Conservation (phyloP, 2,797 vertebrate species). For the Hippopotamyrus pictus region DNA sequence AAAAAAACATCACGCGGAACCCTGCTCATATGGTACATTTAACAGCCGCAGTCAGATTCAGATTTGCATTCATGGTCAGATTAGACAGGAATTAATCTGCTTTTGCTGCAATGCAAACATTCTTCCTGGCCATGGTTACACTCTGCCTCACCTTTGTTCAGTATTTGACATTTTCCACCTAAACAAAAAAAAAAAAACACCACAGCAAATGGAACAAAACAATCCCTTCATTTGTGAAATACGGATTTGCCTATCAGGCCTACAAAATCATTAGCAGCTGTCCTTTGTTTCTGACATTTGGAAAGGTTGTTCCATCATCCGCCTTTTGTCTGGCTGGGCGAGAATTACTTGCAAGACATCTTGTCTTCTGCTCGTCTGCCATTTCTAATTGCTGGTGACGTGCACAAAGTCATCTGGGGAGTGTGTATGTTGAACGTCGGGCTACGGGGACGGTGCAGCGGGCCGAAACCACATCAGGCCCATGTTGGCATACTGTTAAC, state of each 20-base stretch:
- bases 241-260: background rate
- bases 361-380: background rate
- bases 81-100: background rate
- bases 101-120: background rate
- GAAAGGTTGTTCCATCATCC: background rate
- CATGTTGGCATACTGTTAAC: background rate
- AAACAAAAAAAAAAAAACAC: background rate
- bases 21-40: background rate
- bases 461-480: background rate
- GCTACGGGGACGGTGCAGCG: background rate
- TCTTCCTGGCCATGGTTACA: background rate
- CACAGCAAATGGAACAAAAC: background rate
- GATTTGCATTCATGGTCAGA: background rate
- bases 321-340: background rate
- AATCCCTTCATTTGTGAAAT: conserved; percentile 1
- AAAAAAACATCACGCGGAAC: background rate
- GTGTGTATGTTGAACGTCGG: background rate
- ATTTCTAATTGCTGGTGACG: background rate
- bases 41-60: background rate
- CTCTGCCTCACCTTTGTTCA: background rate
- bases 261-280: background rate
- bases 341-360: background rate
- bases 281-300: conserved; percentile 15
- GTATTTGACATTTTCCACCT: conserved; percentile 10
- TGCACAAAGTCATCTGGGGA: background rate